A percentile compares a stretch with the other conserved stretches of the same genome.
Evolutionary conservation across 1,140 invertebrate genomes (phyloP).

Genomic region (Triops longicaudatus): DNA sequence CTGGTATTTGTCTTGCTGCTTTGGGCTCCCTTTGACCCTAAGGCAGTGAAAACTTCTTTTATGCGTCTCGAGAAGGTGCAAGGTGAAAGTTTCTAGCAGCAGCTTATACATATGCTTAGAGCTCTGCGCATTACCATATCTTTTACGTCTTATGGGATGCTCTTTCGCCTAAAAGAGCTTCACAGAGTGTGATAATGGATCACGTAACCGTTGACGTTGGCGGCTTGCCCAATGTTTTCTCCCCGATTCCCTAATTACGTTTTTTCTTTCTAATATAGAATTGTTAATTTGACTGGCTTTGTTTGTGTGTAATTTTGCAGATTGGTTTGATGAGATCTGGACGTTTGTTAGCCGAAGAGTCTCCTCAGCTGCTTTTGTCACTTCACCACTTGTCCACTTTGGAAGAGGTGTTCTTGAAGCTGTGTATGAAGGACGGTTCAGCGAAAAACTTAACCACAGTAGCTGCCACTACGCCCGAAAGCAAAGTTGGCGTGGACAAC

Average conservation of each 20-base stretch:
- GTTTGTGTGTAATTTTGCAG: constrained; percentile 43
- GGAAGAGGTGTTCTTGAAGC: constrained; percentile 88
- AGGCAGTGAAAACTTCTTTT: constrained; percentile 12
- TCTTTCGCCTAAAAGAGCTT: not conserved
- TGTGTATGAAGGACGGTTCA: constrained; percentile 55
- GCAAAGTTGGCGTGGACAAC: constrained; percentile 21
- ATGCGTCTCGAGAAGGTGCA: not conserved
- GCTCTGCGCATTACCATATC: not conserved
- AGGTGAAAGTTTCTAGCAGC: not conserved
- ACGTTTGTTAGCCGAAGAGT: constrained; percentile 80
- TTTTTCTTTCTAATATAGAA: not conserved
- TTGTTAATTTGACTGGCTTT: not conserved
- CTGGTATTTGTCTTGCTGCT: not conserved
- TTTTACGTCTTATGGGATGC: not conserved
- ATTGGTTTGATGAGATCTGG: constrained; percentile 92
- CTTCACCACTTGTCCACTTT: constrained; percentile 74
- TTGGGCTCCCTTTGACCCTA: not conserved
- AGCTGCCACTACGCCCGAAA: not conserved
- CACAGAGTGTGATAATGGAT: not conserved
- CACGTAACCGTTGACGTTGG: not conserved
- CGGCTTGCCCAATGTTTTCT: not conserved
- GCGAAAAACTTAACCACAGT: not conserved
- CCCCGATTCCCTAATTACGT: not conserved
- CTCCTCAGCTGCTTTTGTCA: constrained; percentile 69
- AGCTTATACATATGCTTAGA: not conserved